Conservation (phyloP, 2,113 vertebrate genomes). For the Serinus canaria region DNA sequence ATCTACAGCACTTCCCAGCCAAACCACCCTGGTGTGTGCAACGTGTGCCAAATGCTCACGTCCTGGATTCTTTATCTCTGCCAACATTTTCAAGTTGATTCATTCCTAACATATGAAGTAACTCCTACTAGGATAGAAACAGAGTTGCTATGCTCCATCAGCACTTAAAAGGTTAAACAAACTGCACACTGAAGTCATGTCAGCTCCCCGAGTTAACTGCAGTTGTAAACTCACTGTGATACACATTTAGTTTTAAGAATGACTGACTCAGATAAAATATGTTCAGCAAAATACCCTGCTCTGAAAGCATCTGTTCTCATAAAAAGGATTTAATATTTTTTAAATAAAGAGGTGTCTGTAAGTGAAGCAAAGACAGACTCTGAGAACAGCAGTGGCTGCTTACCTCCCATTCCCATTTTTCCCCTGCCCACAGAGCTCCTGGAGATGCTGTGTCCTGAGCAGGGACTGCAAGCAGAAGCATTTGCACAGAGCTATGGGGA, state of each 20-base stretch:
- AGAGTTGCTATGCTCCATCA: not conserved
- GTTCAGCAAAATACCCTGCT: not conserved
- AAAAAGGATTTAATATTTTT: not conserved
- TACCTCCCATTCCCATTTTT: not conserved
- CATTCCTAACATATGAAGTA: conserved; percentile 1
- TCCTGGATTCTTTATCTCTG: not conserved
- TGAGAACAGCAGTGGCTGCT: not conserved
- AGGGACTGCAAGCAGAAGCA: not conserved
- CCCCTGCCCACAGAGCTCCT: not conserved
- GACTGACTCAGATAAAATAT: not conserved
- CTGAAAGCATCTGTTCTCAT: not conserved
- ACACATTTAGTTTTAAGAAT: not conserved
- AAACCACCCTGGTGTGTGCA: not conserved
- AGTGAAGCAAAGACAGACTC: not conserved
- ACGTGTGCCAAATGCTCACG: not conserved
- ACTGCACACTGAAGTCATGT: not conserved
- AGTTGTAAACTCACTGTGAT: not conserved
- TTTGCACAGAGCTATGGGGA: not conserved
- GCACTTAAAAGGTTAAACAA: conserved; percentile 29
- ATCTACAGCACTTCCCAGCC: not conserved
- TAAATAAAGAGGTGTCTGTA: not conserved
- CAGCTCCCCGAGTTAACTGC: not conserved
- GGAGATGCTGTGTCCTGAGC: not conserved
- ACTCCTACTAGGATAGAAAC: not conserved
- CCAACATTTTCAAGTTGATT: not conserved